Conservation (phyloP, 2,113 vertebrate species). For the Machaerirhynchus nigripectus region DNA sequence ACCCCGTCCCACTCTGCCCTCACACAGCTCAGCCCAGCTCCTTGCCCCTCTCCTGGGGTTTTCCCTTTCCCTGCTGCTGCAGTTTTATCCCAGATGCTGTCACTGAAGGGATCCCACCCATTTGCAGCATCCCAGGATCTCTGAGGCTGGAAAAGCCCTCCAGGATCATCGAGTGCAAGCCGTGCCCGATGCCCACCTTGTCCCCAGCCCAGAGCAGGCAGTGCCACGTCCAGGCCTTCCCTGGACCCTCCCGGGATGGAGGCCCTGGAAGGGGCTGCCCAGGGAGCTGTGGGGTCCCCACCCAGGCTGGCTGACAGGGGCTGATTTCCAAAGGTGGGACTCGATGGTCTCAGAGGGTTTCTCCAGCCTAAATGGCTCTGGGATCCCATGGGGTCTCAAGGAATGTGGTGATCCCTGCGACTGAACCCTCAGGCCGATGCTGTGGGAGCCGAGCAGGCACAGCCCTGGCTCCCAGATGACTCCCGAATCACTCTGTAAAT, state of each 20-base stretch:
- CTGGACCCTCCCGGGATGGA: background rate
- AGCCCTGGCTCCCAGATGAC: background rate
- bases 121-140: too few relatives aligned
- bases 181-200: background rate
- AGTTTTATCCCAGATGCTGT: background rate
- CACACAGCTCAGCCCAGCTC: background rate
- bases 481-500: background rate
- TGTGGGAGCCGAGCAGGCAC: background rate
- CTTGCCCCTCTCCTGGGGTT: background rate
- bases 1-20: background rate
- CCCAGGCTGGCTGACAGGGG: background rate
- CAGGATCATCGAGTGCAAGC: accelerated
- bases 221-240: background rate
- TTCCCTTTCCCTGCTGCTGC: background rate
- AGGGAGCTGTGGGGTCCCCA: background rate
- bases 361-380: background rate
- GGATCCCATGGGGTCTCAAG: background rate
- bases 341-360: background rate
- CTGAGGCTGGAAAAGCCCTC: background rate
- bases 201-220: background rate
- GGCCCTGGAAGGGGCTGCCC: background rate
- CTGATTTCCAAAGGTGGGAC: background rate
- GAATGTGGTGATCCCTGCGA: background rate
- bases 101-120: background rate
- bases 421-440: background rate